Conservation (phyloP, 1,140 invertebrate species). For the Microplitis demolitor region DNA sequence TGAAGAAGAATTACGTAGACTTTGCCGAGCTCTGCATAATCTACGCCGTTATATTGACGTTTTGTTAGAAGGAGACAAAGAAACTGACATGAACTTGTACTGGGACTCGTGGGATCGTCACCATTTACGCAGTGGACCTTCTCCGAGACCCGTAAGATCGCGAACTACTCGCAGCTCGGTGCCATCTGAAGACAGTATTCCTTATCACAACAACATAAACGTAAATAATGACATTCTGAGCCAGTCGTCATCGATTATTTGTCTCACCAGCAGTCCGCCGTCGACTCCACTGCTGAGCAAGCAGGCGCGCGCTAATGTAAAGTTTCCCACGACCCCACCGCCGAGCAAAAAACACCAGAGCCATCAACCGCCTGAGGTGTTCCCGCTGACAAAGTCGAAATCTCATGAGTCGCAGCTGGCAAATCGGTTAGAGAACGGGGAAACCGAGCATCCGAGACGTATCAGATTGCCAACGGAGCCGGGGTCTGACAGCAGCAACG, state of each 20-base stretch:
- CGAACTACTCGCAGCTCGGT: conserved; percentile 63
- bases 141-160: conserved; percentile 65
- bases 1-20: conserved; percentile 78
- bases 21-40: conserved; percentile 83
- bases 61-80: conserved; percentile 65
- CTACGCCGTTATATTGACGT: conserved; percentile 80
- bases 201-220: conserved; percentile 41
- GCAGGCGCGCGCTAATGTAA: conserved; percentile 59
- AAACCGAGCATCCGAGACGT: conserved; percentile 56
- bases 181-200: conserved; percentile 67
- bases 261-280: conserved; percentile 64
- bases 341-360: conserved; percentile 73
- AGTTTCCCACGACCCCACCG: conserved; percentile 81
- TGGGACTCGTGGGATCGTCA: conserved; percentile 92
- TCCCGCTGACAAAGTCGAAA: conserved; percentile 84
- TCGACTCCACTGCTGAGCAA: conserved; percentile 65
- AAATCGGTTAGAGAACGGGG: conserved; percentile 66
- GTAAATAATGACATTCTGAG: conserved; percentile 49
- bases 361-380: conserved; percentile 58
- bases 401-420: conserved; percentile 90
- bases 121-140: conserved; percentile 61
- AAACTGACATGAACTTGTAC: conserved; percentile 74
- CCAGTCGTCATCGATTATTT: conserved; percentile 54
- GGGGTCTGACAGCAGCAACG: conserved; percentile 61
- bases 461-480: conserved; percentile 75